Percentiles rank a stretch among this genome's conserved stretches.
Evolutionary conservation across 2,113 vertebrate species (phyloP).

Genomic region (Corvus moneduloides): DNA sequence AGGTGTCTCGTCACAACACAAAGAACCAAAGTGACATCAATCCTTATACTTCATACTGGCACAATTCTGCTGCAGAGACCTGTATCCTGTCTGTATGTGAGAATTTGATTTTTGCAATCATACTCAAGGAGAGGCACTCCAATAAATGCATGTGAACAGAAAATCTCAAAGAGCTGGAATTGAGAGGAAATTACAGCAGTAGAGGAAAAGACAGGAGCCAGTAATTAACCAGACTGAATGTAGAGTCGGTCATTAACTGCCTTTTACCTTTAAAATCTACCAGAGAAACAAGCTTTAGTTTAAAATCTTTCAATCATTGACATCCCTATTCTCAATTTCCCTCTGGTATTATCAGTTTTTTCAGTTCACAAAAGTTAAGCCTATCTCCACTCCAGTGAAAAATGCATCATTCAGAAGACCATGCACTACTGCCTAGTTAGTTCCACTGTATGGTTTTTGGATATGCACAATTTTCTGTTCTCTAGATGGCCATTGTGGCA

Average conservation of each 20-base stretch:
- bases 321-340: neutral
- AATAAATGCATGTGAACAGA: neutral
- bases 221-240: neutral
- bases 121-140: neutral
- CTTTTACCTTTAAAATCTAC: neutral
- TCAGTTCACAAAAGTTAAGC: neutral
- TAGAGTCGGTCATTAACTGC: accelerated
- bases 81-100: too few species aligned
- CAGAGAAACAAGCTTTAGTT: neutral
- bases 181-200: neutral
- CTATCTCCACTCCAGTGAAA: neutral
- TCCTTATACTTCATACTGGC: too few species aligned
- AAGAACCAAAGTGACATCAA: too few species aligned
- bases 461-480: neutral
- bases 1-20: neutral
- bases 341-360: neutral
- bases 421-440: neutral
- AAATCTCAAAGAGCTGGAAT: neutral
- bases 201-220: neutral
- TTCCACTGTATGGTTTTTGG: neutral
- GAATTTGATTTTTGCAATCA: neutral
- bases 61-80: neutral
- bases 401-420: neutral
- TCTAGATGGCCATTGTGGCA: neutral
- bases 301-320: neutral